A percentile compares a stretch with the other conserved stretches of the same genome.
These are phyloP conservation scores for Diarsia brunnea DNA, from an alignment of 2,888 invertebrate genomes.

Conservation along the genomic window DNA sequence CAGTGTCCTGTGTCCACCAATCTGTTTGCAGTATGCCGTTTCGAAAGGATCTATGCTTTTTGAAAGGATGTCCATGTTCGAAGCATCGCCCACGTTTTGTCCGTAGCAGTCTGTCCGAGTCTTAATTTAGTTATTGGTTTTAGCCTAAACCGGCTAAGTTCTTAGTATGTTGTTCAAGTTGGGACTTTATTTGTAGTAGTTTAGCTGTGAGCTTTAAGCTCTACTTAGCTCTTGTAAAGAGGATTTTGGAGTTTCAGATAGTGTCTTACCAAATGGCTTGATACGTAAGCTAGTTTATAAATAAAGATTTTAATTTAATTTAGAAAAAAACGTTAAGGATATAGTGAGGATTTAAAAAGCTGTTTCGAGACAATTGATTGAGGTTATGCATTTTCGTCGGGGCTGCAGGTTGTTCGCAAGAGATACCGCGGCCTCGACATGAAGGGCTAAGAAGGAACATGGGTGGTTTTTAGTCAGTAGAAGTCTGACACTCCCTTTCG, in stretches of 20 bases:
- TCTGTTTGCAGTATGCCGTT: no score
- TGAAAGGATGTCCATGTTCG: not conserved
- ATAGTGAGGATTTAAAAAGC: not conserved
- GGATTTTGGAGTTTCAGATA: conserved; percentile 23
- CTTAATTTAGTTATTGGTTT: conserved; percentile 41
- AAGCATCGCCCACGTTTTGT: not conserved
- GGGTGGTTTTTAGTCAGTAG: no score
- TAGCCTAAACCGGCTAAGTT: not conserved
- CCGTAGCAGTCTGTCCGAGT: not conserved
- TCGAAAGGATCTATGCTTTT: no score
- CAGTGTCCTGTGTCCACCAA: no score
- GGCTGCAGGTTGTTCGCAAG: no score
- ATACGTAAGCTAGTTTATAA: not conserved
- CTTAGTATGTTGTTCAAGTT: conserved; percentile 9
- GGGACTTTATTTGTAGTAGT: conserved; percentile 18
- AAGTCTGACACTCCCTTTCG: no score
- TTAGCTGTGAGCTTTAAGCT: conserved; percentile 18
- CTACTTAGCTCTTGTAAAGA: conserved; percentile 13
- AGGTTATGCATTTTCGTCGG: not conserved
- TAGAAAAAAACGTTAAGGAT: not conserved
- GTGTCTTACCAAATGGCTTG: conserved; percentile 14
- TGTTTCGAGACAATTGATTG: not conserved
- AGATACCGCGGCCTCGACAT: no score
- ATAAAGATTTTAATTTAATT: not conserved
- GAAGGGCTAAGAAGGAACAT: no score